Conservation (phyloP, 2,888 invertebrate species). For the Megalurothrips usitatus region DNA sequence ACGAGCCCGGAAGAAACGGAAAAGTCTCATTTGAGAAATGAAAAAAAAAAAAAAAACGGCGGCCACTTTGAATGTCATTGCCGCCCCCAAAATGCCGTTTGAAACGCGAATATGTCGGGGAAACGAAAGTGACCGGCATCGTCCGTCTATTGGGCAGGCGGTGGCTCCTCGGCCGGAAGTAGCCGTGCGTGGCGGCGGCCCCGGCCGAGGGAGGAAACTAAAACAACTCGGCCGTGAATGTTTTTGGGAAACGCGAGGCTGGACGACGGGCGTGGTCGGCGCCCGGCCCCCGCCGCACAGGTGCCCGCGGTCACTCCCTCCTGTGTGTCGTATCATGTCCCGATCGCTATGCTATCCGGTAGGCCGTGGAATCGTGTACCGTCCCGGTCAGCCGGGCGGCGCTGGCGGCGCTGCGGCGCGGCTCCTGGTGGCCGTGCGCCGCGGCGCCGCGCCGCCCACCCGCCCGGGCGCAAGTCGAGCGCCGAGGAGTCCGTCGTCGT, state of each 20-base stretch:
- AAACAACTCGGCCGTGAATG: too few relatives aligned
- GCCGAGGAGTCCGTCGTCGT: slow-evolving; percentile 8
- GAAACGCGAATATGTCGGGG: neutral
- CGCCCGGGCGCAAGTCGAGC: neutral
- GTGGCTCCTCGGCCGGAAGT: neutral
- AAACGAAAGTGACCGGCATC: neutral
- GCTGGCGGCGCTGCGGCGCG: neutral
- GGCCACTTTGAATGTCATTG: too few relatives aligned
- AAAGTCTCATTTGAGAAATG: neutral
- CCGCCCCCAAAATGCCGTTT: neutral
- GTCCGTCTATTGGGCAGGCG: neutral
- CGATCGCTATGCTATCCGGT: neutral
- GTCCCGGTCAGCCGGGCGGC: neutral
- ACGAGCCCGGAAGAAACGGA: neutral
- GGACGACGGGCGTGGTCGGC: neutral
- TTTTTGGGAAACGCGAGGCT: neutral
- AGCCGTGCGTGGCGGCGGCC: neutral
- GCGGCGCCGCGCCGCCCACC: neutral
- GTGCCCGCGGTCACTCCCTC: neutral
- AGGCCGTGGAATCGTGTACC: neutral
- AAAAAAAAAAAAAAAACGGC: too few relatives aligned
- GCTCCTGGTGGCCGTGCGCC: neutral
- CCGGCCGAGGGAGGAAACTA: too few relatives aligned
- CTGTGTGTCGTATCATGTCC: neutral
- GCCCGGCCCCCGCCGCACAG: slow-evolving; percentile 5